These are phyloP conservation scores for Drosophila mimetica DNA, from an alignment of 2,888 invertebrate species.

Conservation along the genomic window DNA sequence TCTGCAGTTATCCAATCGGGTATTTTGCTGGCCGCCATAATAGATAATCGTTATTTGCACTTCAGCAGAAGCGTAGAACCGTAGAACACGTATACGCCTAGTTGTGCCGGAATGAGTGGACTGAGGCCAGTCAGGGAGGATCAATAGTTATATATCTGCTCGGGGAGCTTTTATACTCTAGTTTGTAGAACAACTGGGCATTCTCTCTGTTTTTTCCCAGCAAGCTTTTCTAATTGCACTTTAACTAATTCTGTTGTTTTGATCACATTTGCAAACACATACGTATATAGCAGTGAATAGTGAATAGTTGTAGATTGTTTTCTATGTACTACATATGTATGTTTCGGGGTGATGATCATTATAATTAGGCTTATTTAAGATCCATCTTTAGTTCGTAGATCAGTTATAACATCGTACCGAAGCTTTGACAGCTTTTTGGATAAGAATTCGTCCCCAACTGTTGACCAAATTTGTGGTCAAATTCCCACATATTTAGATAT, in stretches of 20 bases:
- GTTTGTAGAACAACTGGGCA: not conserved
- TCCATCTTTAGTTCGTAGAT: not conserved
- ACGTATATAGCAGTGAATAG: not conserved
- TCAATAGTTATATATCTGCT: conserved; percentile 11
- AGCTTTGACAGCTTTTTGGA: no score
- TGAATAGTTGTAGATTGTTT: not conserved
- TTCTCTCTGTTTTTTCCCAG: not conserved
- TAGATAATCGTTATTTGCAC: not conserved
- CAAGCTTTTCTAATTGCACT: conserved; percentile 4
- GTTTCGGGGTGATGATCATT: not conserved
- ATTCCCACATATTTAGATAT: no score
- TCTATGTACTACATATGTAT: not conserved
- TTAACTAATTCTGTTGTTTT: not conserved
- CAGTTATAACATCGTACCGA: not conserved
- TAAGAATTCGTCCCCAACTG: not conserved
- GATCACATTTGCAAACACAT: no score
- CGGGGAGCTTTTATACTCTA: conserved; percentile 12
- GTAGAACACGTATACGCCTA: not conserved
- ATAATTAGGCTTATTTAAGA: not conserved
- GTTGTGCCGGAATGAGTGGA: not conserved
- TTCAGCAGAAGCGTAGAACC: not conserved
- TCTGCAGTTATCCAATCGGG: conserved; percentile 63
- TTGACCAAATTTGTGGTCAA: not conserved
- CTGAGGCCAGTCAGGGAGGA: conserved; percentile 1
- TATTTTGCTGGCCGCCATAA: conserved; percentile 47